Conservation (phyloP, 2,113 vertebrate genomes). For the Actenoides lindsayi region DNA sequence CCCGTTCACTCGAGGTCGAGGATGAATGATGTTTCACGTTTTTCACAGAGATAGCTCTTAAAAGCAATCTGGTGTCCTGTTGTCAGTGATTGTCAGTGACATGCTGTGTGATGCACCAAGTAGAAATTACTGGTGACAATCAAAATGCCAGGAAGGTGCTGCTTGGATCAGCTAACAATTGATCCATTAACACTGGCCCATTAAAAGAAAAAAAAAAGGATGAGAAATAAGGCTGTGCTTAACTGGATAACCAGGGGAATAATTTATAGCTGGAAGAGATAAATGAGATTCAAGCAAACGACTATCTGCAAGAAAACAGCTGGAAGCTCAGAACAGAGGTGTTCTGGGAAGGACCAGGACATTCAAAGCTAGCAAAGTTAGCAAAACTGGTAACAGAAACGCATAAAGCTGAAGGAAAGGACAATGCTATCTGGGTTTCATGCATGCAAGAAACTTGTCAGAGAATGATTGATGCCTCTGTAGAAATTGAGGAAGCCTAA, state of each 20-base stretch:
- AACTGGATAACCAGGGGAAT: neutral
- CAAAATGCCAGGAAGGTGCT: neutral
- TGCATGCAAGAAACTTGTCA: neutral
- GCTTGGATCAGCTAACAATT: neutral
- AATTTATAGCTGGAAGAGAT: neutral
- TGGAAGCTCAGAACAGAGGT: neutral
- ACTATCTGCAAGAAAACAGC: neutral
- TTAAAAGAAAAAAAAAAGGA: neutral
- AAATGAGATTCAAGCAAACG: neutral
- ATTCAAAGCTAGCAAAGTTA: neutral
- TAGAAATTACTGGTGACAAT: neutral
- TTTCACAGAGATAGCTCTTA: neutral
- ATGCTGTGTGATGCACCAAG: neutral
- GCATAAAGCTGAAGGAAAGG: neutral
- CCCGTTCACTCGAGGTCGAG: fast-evolving
- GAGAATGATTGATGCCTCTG: neutral
- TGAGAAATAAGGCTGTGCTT: neutral
- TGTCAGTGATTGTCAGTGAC: neutral
- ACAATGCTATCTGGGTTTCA: neutral
- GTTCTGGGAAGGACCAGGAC: neutral
- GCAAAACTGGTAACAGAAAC: neutral
- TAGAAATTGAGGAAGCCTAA: neutral
- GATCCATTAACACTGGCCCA: neutral
- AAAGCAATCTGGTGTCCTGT: neutral
- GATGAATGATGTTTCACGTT: neutral